phyloP scores from a whole-genome alignment of 2,113 vertebrate genomes.

The Gobiocypris rarus region DNA sequence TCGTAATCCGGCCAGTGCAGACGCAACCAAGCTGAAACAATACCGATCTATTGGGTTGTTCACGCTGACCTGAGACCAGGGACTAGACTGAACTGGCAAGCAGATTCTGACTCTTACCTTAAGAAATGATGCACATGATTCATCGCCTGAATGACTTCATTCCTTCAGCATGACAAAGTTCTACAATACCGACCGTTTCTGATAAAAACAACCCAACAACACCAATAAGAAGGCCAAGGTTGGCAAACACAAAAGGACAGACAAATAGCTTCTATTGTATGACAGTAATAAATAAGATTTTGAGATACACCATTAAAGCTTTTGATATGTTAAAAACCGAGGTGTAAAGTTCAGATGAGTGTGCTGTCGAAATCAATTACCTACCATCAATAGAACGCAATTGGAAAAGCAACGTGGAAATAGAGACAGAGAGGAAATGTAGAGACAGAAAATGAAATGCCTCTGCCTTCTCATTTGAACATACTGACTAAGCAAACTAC shows the following conservation, averaged over 20 bases:
- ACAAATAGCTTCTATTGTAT: conserved; percentile 11
- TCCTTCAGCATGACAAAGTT: conserved; percentile 4
- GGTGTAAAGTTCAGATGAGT: neutral
- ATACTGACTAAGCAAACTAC: conserved; percentile 58
- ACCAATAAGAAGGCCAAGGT: neutral
- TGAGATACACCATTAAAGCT: neutral
- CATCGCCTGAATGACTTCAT: conserved; percentile 33
- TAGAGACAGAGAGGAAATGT: conserved; percentile 36
- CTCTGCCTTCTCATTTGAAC: conserved; percentile 36
- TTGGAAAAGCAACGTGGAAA: conserved; percentile 40
- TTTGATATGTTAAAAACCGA: neutral
- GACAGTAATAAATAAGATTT: neutral
- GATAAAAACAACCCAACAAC: neutral
- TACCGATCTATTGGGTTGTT: conserved; percentile 15
- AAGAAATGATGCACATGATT: conserved; percentile 4
- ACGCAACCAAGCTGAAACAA: conserved; percentile 41
- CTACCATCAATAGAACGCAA: conserved; percentile 38
- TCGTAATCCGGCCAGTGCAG: conserved; percentile 30
- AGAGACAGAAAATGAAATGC: conserved; percentile 50
- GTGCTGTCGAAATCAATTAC: conserved; percentile 35
- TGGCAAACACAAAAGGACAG: neutral
- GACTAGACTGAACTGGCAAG: conserved; percentile 24
- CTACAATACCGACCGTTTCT: neutral
- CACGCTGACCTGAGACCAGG: conserved; percentile 28
- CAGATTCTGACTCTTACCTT: conserved; percentile 22